Conservation (phyloP, 2,888 invertebrate genomes). For the Shargacucullia verbasci region DNA sequence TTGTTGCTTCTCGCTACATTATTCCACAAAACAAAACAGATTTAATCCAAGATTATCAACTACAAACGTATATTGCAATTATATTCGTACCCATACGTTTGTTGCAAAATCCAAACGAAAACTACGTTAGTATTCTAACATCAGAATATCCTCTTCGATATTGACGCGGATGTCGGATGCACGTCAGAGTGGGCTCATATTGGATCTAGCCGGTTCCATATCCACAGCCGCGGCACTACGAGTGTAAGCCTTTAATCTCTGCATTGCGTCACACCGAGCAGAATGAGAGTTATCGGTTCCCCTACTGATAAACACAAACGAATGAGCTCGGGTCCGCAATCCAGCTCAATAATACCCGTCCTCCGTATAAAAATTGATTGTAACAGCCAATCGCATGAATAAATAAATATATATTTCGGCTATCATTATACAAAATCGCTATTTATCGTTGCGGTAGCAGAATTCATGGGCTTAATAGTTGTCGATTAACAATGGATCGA, state of each 20-base stretch:
- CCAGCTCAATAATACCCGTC: conserved; percentile 77
- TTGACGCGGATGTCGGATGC: conserved; percentile 70
- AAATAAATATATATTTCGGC: conserved; percentile 69
- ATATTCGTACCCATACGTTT: conserved; percentile 6
- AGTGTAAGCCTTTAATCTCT: conserved; percentile 86
- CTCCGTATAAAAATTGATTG: conserved; percentile 82
- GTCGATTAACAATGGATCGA: conserved; percentile 71
- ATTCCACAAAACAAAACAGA: conserved; percentile 38
- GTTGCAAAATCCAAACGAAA: conserved; percentile 32
- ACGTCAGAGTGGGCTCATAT: conserved; percentile 77
- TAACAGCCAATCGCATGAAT: conserved; percentile 65
- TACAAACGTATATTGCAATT: background rate
- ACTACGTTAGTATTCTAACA: conserved; percentile 46
- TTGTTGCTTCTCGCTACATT: conserved; percentile 56
- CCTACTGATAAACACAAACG: conserved; percentile 85
- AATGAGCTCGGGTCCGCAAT: conserved; percentile 75
- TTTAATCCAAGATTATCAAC: conserved; percentile 28
- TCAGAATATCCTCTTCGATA: conserved; percentile 65
- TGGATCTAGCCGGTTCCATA: conserved; percentile 78
- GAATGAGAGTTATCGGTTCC: conserved; percentile 86
- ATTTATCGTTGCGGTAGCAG: conserved; percentile 77
- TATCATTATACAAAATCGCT: conserved; percentile 63
- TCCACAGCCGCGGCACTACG: conserved; percentile 74
- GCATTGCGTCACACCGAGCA: conserved; percentile 85
- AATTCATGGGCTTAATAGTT: conserved; percentile 76